Evolutionary conservation across 2,888 invertebrate species (phyloP).

Genomic region (Barypeithes pellucidus): DNA sequence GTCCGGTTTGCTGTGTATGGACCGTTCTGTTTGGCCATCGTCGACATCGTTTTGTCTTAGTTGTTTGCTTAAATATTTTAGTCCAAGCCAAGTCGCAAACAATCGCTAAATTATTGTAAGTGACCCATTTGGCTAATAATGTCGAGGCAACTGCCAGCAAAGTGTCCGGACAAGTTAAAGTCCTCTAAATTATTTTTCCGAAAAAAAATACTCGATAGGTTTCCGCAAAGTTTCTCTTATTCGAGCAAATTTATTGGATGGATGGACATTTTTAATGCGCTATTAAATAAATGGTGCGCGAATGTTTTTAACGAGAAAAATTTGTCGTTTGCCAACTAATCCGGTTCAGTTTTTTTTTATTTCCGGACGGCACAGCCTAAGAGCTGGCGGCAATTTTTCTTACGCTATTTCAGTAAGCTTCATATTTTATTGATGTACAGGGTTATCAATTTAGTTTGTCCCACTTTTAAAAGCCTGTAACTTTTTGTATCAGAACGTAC

Average conservation of each 20-base stretch:
- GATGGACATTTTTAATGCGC: constrained; percentile 24
- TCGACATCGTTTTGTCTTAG: too few species aligned
- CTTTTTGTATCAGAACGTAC: too few species aligned
- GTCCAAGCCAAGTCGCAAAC: neutral
- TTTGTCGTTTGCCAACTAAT: too few species aligned
- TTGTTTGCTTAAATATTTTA: neutral
- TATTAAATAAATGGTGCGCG: constrained; percentile 35
- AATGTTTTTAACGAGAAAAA: neutral
- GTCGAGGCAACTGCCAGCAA: constrained; percentile 34
- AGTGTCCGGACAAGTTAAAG: constrained; percentile 45
- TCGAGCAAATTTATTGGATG: constrained; percentile 36
- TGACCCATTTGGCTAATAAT: constrained; percentile 44
- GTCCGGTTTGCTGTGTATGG: too few species aligned
- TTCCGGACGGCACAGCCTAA: too few species aligned
- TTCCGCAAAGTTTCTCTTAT: constrained; percentile 21
- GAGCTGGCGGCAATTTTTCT: too few species aligned
- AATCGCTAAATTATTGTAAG: constrained; percentile 18
- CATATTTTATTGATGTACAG: too few species aligned
- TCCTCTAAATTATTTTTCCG: constrained; percentile 36
- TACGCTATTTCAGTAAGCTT: too few species aligned
- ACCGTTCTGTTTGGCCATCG: too few species aligned
- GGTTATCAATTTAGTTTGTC: too few species aligned
- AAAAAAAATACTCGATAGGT: constrained; percentile 21
- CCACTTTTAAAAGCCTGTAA: too few species aligned
- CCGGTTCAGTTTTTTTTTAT: too few species aligned